Conservation (phyloP, 1,140 invertebrate genomes). For the Solenopsis fugax region DNA sequence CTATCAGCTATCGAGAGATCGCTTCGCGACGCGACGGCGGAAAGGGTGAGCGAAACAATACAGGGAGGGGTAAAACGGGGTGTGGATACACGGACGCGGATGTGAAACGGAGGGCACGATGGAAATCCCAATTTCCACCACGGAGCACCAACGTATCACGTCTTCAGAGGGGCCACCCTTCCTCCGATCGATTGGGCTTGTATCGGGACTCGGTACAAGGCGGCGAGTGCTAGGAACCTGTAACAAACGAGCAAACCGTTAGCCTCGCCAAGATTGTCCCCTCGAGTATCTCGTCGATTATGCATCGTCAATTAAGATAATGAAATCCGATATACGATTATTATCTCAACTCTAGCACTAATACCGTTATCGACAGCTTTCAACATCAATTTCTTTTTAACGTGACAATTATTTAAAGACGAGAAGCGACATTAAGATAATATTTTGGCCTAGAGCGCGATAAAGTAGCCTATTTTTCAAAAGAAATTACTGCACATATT, state of each 20-base stretch:
- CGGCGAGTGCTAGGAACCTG: conserved; percentile 59
- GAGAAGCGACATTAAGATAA: too few relatives aligned
- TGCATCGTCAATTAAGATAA: neutral
- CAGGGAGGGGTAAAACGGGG: neutral
- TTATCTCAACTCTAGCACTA: neutral
- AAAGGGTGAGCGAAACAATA: neutral
- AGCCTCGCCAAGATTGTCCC: neutral
- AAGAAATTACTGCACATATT: too few relatives aligned
- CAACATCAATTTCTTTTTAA: neutral
- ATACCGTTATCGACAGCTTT: neutral
- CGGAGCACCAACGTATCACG: conserved; percentile 42
- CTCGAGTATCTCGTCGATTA: neutral
- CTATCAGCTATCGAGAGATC: conserved; percentile 51
- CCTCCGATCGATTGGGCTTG: conserved; percentile 17
- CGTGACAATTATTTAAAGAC: neutral
- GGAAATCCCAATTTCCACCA: conserved; percentile 62
- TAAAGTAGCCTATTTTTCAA: too few relatives aligned
- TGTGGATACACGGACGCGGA: conserved; percentile 9
- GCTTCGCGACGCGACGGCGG: neutral
- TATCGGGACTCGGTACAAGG: conserved; percentile 40
- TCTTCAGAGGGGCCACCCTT: neutral
- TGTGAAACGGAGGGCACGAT: conserved; percentile 21
- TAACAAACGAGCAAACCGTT: conserved; percentile 48
- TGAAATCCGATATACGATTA: conserved; percentile 21
- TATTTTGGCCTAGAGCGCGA: too few relatives aligned